phyloP scores from a whole-genome alignment of 64 coral and sea anemone species.

The Stichodactyla mertensii region DNA sequence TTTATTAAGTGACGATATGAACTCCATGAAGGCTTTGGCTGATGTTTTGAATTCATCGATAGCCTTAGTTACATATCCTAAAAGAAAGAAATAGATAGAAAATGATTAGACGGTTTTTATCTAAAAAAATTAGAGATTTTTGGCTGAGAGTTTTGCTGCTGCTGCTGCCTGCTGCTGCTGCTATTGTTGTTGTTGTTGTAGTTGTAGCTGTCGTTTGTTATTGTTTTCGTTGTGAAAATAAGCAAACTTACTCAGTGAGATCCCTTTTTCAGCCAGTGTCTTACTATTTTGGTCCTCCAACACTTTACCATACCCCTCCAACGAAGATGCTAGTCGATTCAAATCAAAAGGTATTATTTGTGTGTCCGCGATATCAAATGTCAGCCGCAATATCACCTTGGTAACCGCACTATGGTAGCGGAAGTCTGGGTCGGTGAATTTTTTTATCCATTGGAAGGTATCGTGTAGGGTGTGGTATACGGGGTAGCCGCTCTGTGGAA shows the following conservation, averaged over 20 bases:
- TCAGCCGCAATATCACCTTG: slow-evolving; percentile 45
- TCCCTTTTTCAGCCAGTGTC: slow-evolving; percentile 40
- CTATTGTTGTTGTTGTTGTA: neutral
- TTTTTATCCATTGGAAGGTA: slow-evolving; percentile 80
- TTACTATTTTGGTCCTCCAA: slow-evolving; percentile 38
- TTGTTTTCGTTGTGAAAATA: no score
- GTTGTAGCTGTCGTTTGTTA: neutral
- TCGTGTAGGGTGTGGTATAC: slow-evolving; percentile 84
- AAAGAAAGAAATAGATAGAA: neutral
- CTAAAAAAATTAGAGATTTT: no score
- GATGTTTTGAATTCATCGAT: slow-evolving; percentile 15
- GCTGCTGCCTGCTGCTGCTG: no score
- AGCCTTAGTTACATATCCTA: slow-evolving; percentile 12
- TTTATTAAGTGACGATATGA: neutral
- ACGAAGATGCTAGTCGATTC: slow-evolving; percentile 37
- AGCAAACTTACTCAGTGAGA: slow-evolving; percentile 56
- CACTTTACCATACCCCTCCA: slow-evolving; percentile 35
- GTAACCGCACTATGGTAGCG: slow-evolving; percentile 56
- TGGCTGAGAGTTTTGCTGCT: no score
- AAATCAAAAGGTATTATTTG: slow-evolving; percentile 54
- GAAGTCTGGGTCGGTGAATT: slow-evolving; percentile 85
- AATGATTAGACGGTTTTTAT: no score
- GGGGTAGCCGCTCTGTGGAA: slow-evolving; percentile 39
- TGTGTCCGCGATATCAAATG: slow-evolving; percentile 46
- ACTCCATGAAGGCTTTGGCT: slow-evolving; percentile 7